Evolutionary conservation across 2,113 vertebrate species (phyloP), one percentile per base, ranked within the genome.

Genomic region (Deroptyus accipitrinus): DNA sequence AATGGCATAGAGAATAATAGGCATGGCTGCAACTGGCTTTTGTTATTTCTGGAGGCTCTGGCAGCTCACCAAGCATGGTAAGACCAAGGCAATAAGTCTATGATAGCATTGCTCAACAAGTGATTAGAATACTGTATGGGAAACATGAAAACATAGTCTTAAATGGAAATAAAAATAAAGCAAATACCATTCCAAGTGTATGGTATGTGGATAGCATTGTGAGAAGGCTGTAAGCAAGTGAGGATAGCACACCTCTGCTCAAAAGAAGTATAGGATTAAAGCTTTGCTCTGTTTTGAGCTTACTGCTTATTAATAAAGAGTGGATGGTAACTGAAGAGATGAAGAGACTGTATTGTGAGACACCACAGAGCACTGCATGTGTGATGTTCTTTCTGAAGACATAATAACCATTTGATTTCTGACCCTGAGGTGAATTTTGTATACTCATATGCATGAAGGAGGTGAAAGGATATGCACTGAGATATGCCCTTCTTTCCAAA

Each of bases 351-450:
- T 89, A 96, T 95, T 96, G 89, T 87, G 95, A 95, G 92, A 69
- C 86, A 96, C 94, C 92, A 83, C 94, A 95, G 96, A 96, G 96
- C 95, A 90, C 83, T 67, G 96, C 70, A 30, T 97, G 86, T 97
- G 83, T 96, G 95, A 97, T 96, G 89, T 95, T 97, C 80, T 93
- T 95, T 96, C 94, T 97, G 97, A 96, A 97, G 91, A 83, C 77
- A 49, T 94, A 97, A 97, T 95, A 96, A 96, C 80, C 96, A 95
- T 96, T 97, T 97, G 95, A 97, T 97, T 97, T 94, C 94, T 97
- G 95, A 97, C 92, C 95, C 94, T 54, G 93, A 96, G 94, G 97
- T 97, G 96, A 96, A 94, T 96, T 96, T 94, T 97, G 95, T 97
- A n/a, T 97, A 96, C 95, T 95, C 79, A 78, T 95, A 95, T 97